phyloP scores from a whole-genome alignment of 2,113 vertebrate genomes.

The Rhynchopsitta pachyrhyncha region DNA sequence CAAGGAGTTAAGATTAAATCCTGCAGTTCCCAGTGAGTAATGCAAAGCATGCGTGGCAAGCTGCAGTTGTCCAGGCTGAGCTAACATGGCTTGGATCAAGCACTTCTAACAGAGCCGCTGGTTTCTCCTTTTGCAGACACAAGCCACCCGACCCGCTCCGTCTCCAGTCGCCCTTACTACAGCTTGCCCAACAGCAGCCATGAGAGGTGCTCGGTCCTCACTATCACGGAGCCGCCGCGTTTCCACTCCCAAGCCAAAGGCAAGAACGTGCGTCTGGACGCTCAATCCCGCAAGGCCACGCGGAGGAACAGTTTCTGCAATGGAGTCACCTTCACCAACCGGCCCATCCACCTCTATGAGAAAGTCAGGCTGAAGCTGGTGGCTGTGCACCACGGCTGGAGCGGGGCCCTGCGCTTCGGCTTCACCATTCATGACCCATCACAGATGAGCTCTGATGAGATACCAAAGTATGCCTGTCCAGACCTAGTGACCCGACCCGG shows the following conservation, averaged over 20 bases:
- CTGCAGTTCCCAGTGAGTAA: rapidly evolving
- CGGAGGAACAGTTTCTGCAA: slow-evolving; percentile 98
- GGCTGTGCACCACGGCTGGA: slow-evolving; percentile 94
- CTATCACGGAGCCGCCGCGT: slow-evolving; percentile 82
- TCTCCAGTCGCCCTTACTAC: slow-evolving; percentile 88
- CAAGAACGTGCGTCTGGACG: slow-evolving; percentile 93
- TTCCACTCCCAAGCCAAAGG: slow-evolving; percentile 97
- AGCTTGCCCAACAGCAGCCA: slow-evolving; percentile 81
- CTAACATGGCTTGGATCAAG: rapidly evolving
- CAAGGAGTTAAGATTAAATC: not conserved
- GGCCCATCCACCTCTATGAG: slow-evolving; percentile 93
- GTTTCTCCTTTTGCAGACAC: slow-evolving; percentile 77
- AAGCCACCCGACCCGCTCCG: slow-evolving; percentile 83
- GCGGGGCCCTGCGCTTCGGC: slow-evolving; percentile 93
- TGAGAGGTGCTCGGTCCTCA: slow-evolving; percentile 83
- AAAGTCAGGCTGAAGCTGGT: slow-evolving; percentile 92
- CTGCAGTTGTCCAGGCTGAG: not conserved
- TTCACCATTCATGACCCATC: slow-evolving; percentile 94
- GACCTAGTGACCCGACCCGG: slow-evolving; percentile 94
- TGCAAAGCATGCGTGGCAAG: rapidly evolving
- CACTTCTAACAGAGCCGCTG: not conserved
- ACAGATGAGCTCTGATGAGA: slow-evolving; percentile 87
- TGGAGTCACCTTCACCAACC: slow-evolving; percentile 94
- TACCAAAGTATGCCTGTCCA: slow-evolving; percentile 97
- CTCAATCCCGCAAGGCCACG: slow-evolving; percentile 89